These are phyloP conservation scores for Caretta caretta DNA, from an alignment of 2,113 vertebrate species.

Conservation along the genomic window DNA sequence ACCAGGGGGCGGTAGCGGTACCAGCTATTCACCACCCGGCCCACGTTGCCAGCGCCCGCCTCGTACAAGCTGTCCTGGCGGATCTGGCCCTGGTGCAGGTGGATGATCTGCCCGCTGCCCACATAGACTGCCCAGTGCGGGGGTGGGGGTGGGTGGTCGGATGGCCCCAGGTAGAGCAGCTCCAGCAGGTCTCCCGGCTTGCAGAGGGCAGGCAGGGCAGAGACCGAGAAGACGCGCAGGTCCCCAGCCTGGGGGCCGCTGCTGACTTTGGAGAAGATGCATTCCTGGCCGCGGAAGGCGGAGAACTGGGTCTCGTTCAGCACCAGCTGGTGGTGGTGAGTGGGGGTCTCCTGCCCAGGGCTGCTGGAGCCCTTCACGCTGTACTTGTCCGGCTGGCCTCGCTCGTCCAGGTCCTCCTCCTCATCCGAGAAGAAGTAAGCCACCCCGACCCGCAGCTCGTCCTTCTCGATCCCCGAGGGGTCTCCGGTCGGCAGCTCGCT, in stretches of 20 bases:
- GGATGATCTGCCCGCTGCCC: conserved; percentile 92
- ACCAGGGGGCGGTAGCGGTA: conserved; percentile 96
- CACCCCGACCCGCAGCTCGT: conserved; percentile 98
- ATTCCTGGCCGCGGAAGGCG: conserved; percentile 98
- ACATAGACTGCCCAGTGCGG: conserved; percentile 97
- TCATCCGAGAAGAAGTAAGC: conserved; percentile 99
- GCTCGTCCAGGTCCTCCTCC: conserved; percentile 98
- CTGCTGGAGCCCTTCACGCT: conserved; percentile 82
- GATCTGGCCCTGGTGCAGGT: conserved; percentile 96
- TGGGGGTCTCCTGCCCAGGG: conserved; percentile 72
- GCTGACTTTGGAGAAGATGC: conserved; percentile 98
- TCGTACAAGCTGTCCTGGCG: conserved; percentile 96
- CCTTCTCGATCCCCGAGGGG: conserved; percentile 98
- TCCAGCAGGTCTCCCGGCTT: conserved; percentile 97
- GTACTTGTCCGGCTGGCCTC: conserved; percentile 93
- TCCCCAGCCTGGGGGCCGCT: conserved; percentile 90
- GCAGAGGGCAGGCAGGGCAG: conserved; percentile 93
- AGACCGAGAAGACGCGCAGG: conserved; percentile 90
- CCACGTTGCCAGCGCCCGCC: conserved; percentile 89
- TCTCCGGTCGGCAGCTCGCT: conserved; percentile 99
- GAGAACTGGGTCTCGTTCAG: conserved; percentile 96
- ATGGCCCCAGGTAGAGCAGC: conserved; percentile 87
- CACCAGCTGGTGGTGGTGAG: conserved; percentile 81
- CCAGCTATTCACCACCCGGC: conserved; percentile 96
- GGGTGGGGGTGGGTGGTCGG: conserved; percentile 81